Base-by-base conservation (phyloP, 2,888 invertebrate species). In the Aphidoletes aphidimyza region DNA sequence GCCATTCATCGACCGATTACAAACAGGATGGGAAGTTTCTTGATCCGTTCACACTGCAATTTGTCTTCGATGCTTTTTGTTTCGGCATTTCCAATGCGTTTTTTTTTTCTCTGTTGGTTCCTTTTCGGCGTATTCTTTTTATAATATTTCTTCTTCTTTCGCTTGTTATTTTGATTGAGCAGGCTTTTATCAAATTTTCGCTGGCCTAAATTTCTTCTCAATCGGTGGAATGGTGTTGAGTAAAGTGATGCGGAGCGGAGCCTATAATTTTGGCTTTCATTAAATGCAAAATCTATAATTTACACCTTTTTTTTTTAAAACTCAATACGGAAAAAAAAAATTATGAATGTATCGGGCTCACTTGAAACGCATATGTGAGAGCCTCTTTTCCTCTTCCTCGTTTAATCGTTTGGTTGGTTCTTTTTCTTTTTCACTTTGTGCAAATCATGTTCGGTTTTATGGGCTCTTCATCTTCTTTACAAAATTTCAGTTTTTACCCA, bases 281-380 rank as follows among this genome's bases (percentile, higher is more conserved):
- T 69, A 69, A 69, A 69, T 69, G 69, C 34, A 14, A 69, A 69
- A 69, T 69, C 69, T 69, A 69, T 69, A 69, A 69, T 69, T 69
- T 69, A 69, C 69, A 69, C 69, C 69, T 69, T 69, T 69, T 69
- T 42, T 42, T 9, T 42, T 9, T 9, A 14, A 42, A 42, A 42
- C 6, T 69, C 54, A 54, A 30, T 30, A 69, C 69, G 17, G 30
- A 69, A 69, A n/a, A n/a, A n/a, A n/a, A n/a, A n/a, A n/a, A n/a
- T n/a, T 30, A 30, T 54, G 54, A 54, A 54, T 54, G 54, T 22
- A 17, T 3, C 47, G 3, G 22, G n/a, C n/a, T n/a, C n/a, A n/a
- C 54, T 22, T 54, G 17, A 47, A 47, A n/a, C 2, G 11, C 69
- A 30, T 69, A 69, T 69, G 69, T 5, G 69, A 3, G 69, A 3